A percentile compares a stretch with the other conserved stretches of the same genome.
Conservation (phyloP, 2,797 vertebrate genomes). For the Carapus acus region DNA sequence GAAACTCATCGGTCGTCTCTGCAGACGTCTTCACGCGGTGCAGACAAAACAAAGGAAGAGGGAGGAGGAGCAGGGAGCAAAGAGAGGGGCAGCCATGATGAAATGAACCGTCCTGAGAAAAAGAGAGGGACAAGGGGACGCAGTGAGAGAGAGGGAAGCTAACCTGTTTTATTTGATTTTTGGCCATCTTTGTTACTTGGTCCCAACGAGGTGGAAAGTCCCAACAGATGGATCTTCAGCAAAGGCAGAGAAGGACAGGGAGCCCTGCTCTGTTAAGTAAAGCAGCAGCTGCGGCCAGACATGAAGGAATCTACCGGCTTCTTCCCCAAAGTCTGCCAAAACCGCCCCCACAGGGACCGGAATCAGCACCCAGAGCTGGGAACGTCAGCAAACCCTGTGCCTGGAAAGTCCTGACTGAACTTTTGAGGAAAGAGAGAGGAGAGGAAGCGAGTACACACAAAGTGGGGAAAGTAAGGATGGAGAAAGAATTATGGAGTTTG, state of each 20-base stretch:
- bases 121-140: slow-evolving; percentile 4
- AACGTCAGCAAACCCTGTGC: too few species aligned
- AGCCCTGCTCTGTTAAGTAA: slow-evolving; percentile 42
- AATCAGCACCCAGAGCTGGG: slow-evolving; percentile 19
- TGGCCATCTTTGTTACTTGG: slow-evolving; percentile 15
- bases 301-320: slow-evolving; percentile 20
- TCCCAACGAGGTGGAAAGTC: background rate
- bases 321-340: slow-evolving; percentile 48
- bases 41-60: slow-evolving; percentile 25
- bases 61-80: slow-evolving; percentile 1
- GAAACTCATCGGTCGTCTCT: slow-evolving; percentile 27
- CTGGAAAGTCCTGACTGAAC: too few species aligned
- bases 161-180: slow-evolving; percentile 4
- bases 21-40: slow-evolving; percentile 17
- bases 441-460: too few species aligned
- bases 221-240: background rate
- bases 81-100: slow-evolving; percentile 10
- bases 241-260: slow-evolving; percentile 16
- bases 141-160: too few species aligned
- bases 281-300: slow-evolving; percentile 51
- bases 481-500: too few species aligned
- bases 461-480: too few species aligned
- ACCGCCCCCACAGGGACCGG: slow-evolving; percentile 5
- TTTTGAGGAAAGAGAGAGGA: too few species aligned
- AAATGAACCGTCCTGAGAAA: background rate